Evolutionary conservation across 2,888 invertebrate genomes (phyloP), one percentile per base, ranked within the genome.

Genomic region (Cepaea hortensis): DNA sequence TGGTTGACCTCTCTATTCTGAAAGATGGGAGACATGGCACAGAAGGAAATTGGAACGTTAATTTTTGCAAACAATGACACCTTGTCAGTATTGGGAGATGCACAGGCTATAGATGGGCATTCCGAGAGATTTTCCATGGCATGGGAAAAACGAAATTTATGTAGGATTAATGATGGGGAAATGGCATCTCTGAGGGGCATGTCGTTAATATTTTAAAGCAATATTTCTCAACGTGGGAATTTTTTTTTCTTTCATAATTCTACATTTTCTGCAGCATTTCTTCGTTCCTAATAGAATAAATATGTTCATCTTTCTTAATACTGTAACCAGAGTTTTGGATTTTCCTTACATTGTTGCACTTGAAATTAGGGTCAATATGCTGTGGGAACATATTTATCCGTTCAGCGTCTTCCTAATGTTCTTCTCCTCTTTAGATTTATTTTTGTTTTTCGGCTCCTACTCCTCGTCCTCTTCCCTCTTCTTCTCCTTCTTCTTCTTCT

Each of bases 31-130:
- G 61, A 83, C 73, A 73, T 61, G 73, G 73, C 61, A 55, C 46
- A 35, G 72, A 72, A 73, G 83, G 73, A 73, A 73, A 83, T 70
- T 73, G 72, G 83, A 70, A 73, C 83, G 18, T 83, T 73, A 83
- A 73, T 73, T 83, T 83, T 72, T 83, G 83, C 72, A 73, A 83
- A 83, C 83, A 83, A 83, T 83, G 83, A 83, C 83, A 83, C 72
- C 73, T 83, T 73, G 83, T 83, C 83, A 83, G 68, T 46, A 61
- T 70, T 68, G 68, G n/a, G 70, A 81, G 81, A 81, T 81, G 48
- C 70, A 81, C 50, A 20, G 70, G 48, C 68, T 48, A 48, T 61
- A 81, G 81, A 68, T 81, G 81, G 50, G 68, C 68, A n/a, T 70
- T n/a, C 50, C 20, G 70, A 61, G 70, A 48, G 81, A 70, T 81